phyloP scores from a whole-genome alignment of 2,888 invertebrate species.

The Pristionchus arcanus region DNA sequence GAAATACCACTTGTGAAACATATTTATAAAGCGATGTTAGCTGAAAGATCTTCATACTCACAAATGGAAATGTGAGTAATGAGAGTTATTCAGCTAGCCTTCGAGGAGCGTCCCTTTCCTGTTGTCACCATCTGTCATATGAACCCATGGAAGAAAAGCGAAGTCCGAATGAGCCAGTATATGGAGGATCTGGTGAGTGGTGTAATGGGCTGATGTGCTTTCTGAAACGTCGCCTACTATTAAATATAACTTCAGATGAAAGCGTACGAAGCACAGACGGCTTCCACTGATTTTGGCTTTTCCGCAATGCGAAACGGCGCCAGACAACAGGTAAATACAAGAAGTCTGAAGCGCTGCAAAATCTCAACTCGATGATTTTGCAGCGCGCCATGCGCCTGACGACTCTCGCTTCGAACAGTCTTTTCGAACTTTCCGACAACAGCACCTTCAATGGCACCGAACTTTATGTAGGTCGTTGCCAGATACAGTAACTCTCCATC shows the following conservation, averaged over 20 bases:
- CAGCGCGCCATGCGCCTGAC: constrained; percentile 20
- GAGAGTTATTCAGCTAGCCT: constrained; percentile 68
- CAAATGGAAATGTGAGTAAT: neutral
- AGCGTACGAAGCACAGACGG: neutral
- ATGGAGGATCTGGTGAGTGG: constrained; percentile 39
- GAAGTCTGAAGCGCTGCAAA: neutral
- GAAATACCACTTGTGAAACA: too few relatives aligned
- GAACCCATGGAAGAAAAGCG: constrained; percentile 75
- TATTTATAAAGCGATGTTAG: too few relatives aligned
- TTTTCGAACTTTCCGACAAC: neutral
- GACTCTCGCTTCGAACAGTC: neutral
- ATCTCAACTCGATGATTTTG: neutral
- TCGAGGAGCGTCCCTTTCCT: constrained; percentile 74
- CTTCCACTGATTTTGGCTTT: neutral
- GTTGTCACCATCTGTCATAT: constrained; percentile 76
- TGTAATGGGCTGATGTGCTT: neutral
- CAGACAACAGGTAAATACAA: constrained; percentile 8
- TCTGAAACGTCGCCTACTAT: neutral
- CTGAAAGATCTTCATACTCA: too few relatives aligned
- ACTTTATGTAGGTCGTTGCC: neutral
- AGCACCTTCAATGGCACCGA: neutral
- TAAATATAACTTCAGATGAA: neutral
- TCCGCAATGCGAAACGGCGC: neutral
- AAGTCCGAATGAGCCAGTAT: constrained; percentile 28
- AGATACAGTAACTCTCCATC: neutral